Evolutionary conservation across 2,888 invertebrate species (phyloP).

Genomic region (Tenthredo notha): DNA sequence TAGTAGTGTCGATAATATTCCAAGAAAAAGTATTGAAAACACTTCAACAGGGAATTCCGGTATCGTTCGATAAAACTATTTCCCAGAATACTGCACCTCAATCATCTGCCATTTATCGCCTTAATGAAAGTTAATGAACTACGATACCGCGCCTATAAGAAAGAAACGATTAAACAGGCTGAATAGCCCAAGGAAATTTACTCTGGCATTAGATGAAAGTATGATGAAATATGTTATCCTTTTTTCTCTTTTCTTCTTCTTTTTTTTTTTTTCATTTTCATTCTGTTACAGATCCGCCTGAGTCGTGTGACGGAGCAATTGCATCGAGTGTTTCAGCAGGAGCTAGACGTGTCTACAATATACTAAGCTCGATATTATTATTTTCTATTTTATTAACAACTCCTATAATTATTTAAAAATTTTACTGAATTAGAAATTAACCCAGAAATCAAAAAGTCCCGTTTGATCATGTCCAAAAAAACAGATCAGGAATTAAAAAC

Average conservation of each 20-base stretch:
- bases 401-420: conserved; percentile 21
- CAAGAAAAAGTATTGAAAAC: neutral
- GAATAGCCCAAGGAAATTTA: neutral
- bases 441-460: neutral
- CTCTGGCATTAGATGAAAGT: neutral
- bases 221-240: conserved; percentile 4
- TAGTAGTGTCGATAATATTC: neutral
- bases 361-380: neutral
- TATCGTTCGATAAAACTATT: neutral
- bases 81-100: neutral
- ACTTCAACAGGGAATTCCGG: neutral
- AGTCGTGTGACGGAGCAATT: conserved; percentile 72
- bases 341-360: conserved; percentile 56
- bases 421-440: neutral
- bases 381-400: neutral
- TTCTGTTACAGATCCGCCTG: conserved; percentile 70
- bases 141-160: neutral
- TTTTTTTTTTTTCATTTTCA: conserved; percentile 19
- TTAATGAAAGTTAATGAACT: conserved; percentile 28
- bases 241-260: neutral
- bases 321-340: conserved; percentile 74
- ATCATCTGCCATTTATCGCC: neutral
- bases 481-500: conserved; percentile 16
- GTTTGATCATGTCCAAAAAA: neutral
- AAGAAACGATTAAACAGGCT: neutral